phyloP scores from a whole-genome alignment of 2,797 vertebrate genomes.

The Myotis planiceps region DNA sequence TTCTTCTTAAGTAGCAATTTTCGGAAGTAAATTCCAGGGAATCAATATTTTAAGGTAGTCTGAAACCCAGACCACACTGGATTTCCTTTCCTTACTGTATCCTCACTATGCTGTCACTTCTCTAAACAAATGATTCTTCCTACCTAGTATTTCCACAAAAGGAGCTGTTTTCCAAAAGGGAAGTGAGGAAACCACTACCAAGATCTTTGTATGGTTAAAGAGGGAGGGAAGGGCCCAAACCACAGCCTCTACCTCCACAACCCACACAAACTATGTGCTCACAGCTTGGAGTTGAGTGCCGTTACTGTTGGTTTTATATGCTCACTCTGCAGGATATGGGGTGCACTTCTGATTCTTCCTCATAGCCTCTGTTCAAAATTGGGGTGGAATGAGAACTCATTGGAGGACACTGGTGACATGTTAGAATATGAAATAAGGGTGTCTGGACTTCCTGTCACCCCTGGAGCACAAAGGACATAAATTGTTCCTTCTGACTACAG shows the following conservation, averaged over 20 bases:
- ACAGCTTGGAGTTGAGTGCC: background rate
- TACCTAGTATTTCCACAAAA: background rate
- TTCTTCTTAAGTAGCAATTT: background rate
- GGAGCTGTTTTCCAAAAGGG: background rate
- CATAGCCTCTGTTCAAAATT: background rate
- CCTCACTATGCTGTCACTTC: background rate
- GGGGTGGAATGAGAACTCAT: background rate
- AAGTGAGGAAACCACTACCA: background rate
- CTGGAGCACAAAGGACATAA: background rate
- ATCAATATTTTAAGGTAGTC: background rate
- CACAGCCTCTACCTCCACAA: background rate
- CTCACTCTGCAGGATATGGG: background rate
- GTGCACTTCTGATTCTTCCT: background rate
- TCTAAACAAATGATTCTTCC: background rate
- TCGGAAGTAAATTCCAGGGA: background rate
- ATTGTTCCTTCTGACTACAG: background rate
- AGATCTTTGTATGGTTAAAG: background rate
- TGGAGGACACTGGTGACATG: background rate
- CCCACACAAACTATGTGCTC: background rate
- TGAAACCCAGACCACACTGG: background rate
- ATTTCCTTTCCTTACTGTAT: background rate
- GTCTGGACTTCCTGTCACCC: background rate
- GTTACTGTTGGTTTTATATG: background rate
- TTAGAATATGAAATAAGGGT: background rate
- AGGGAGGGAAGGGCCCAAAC: background rate